These are phyloP conservation scores for Pseudopodoces humilis DNA, from an alignment of 2,113 vertebrate species.

Conservation along the genomic window DNA sequence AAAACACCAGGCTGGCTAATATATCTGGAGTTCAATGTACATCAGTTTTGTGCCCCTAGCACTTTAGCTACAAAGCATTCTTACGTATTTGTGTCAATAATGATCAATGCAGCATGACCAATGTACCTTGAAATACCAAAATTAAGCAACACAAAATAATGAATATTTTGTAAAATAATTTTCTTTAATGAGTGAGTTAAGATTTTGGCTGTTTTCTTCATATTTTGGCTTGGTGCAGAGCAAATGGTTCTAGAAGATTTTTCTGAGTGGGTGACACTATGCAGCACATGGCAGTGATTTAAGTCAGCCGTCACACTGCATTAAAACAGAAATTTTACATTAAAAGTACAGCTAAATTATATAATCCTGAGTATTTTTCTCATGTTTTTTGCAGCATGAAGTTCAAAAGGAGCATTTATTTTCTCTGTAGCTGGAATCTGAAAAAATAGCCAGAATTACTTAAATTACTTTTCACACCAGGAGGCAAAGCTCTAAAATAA, in stretches of 20 bases:
- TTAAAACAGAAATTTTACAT: slow-evolving; percentile 35
- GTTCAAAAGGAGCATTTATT: not conserved
- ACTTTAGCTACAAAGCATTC: not conserved
- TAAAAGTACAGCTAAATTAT: not conserved
- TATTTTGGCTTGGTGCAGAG: not conserved
- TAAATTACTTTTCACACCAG: not conserved
- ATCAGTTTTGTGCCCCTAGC: not conserved
- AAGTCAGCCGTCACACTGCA: slow-evolving; percentile 31
- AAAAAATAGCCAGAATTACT: not conserved
- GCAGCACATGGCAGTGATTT: not conserved
- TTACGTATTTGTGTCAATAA: not conserved
- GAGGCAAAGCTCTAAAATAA: not conserved
- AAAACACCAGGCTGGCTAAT: not conserved
- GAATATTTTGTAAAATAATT: not conserved
- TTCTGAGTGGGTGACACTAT: slow-evolving; percentile 11
- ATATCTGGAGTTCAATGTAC: not conserved
- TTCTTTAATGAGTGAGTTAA: not conserved
- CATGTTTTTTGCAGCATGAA: not conserved
- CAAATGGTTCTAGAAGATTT: slow-evolving; percentile 4
- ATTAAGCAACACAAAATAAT: not conserved
- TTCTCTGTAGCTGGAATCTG: not conserved
- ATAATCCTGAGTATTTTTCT: not conserved
- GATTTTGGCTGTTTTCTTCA: not conserved
- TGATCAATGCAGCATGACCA: not conserved
- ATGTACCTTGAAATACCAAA: not conserved